phyloP scores from a whole-genome alignment of 2,888 invertebrate genomes.

The Stenotaenia linearis region DNA sequence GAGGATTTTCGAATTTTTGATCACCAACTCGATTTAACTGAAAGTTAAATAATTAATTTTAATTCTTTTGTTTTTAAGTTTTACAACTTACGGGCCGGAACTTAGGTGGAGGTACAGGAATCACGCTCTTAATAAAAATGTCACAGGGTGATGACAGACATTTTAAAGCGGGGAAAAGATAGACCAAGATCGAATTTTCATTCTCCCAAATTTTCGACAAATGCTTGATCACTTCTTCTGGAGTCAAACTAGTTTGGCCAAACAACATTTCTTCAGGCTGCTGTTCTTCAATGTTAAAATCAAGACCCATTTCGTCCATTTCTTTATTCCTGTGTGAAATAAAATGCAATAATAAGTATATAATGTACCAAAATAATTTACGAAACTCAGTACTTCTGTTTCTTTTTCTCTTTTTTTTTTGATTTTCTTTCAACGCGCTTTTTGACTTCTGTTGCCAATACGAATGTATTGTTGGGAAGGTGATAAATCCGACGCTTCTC shows the following conservation, averaged over 20 bases:
- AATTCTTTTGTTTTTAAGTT: background rate
- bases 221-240: slow-evolving; percentile 39
- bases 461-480: background rate
- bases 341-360: too few relatives aligned
- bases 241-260: slow-evolving; percentile 42
- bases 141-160: slow-evolving; percentile 61
- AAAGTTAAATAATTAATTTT: background rate
- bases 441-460: background rate
- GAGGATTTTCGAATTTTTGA: slow-evolving; percentile 69
- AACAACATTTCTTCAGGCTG: background rate
- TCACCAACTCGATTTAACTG: slow-evolving; percentile 55
- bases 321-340: slow-evolving; percentile 24
- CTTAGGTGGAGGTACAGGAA: slow-evolving; percentile 81
- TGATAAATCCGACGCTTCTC: background rate
- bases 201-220: slow-evolving; percentile 53
- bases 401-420: background rate
- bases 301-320: slow-evolving; percentile 21
- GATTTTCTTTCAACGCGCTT: background rate
- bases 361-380: too few relatives aligned
- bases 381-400: too few relatives aligned
- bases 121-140: slow-evolving; percentile 73
- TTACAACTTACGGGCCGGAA: slow-evolving; percentile 62
- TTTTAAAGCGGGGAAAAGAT: slow-evolving; percentile 58
- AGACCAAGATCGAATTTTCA: slow-evolving; percentile 62
- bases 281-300: background rate